phyloP scores from a whole-genome alignment of 1,140 invertebrate species.

The Trichonephila inaurata region DNA sequence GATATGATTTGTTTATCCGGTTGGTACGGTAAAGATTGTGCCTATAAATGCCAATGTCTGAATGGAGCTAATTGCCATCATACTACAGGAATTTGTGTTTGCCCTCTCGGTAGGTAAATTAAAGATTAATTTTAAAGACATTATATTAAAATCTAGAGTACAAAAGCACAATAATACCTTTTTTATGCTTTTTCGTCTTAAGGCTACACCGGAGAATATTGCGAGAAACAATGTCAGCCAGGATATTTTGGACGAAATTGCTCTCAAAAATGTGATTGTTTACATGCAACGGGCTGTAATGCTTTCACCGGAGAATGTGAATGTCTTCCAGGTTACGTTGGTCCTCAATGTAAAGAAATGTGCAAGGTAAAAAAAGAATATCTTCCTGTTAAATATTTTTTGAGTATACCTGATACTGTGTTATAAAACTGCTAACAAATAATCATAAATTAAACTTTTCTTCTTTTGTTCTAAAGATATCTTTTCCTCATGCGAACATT shows the following conservation, averaged over 20 bases:
- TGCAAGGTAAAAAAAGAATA: conserved; percentile 45
- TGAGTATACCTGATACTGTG: too few species aligned
- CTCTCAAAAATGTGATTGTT: conserved; percentile 37
- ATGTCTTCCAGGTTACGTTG: conserved; percentile 57
- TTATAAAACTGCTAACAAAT: too few species aligned
- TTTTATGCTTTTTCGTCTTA: conserved; percentile 78
- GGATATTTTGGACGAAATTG: conserved; percentile 62
- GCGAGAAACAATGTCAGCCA: conserved; percentile 29
- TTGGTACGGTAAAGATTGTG: conserved; percentile 46
- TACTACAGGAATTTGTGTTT: conserved; percentile 84
- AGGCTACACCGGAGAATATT: conserved; percentile 56
- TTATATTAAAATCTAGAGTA: not conserved
- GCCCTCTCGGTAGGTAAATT: conserved; percentile 29
- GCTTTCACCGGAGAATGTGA: conserved; percentile 60
- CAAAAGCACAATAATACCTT: not conserved
- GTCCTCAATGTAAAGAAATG: conserved; percentile 48
- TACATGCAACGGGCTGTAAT: conserved; percentile 41
- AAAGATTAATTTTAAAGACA: not conserved
- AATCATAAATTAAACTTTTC: too few species aligned
- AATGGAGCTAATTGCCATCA: conserved; percentile 92
- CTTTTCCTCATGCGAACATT: too few species aligned
- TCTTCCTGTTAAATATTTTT: not conserved
- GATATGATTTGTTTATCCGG: conserved; percentile 28
- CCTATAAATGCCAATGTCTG: conserved; percentile 90
- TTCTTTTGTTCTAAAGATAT: too few species aligned